Conservation (phyloP, 1,140 invertebrate species). For the Brachionus paranguensis region DNA sequence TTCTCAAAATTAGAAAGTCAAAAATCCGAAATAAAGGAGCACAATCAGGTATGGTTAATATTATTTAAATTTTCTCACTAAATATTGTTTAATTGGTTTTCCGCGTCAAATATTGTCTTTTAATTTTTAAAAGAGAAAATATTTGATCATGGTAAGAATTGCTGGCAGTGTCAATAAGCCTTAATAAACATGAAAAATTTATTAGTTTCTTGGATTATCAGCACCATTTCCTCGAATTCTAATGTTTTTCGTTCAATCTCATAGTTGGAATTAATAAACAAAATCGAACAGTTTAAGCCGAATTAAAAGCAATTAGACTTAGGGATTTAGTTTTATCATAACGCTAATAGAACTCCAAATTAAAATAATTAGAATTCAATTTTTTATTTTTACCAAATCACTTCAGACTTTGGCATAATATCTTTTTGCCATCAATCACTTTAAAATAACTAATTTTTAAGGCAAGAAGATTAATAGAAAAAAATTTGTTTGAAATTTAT, state of each 20-base stretch:
- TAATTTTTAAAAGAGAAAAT: not conserved
- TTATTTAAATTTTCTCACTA: not conserved
- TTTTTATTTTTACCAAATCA: not conserved
- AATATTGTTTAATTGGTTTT: not conserved
- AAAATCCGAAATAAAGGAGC: conserved; percentile 82
- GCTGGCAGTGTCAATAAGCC: not conserved
- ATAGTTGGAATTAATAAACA: not conserved
- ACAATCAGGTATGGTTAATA: conserved; percentile 64
- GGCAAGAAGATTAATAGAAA: conserved; percentile 1
- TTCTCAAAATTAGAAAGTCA: conserved; percentile 89
- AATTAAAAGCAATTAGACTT: not conserved
- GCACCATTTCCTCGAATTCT: not conserved
- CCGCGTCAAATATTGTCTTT: not conserved
- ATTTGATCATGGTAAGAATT: not conserved
- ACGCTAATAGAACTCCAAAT: not conserved
- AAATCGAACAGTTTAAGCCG: not conserved
- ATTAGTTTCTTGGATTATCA: not conserved
- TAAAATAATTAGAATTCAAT: conserved; percentile 19
- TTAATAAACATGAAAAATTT: not conserved
- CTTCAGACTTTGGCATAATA: not conserved
- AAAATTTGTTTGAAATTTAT: conserved; percentile 15
- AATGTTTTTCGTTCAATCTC: not conserved
- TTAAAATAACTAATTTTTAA: not conserved
- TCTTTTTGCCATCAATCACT: not conserved
- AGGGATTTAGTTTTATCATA: not conserved